Evolutionary conservation across 2,113 vertebrate genomes (phyloP).

Genomic region (Takifugu flavidus): DNA sequence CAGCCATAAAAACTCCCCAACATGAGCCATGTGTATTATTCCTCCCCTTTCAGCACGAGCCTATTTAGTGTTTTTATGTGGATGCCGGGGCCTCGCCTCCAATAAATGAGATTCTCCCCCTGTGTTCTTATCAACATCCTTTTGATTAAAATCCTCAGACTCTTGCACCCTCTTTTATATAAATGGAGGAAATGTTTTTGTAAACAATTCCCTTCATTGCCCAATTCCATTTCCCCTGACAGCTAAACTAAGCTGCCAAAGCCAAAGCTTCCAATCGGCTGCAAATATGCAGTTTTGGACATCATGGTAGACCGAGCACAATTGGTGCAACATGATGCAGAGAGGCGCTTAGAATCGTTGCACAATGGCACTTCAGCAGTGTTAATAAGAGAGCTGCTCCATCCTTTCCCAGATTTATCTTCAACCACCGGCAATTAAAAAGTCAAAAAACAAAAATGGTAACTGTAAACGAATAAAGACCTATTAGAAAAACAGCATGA

Average conservation of each 20-base stretch:
- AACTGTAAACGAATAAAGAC: background rate
- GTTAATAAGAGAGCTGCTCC: background rate
- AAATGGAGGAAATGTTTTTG: too few relatives aligned
- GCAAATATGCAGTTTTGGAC: too few relatives aligned
- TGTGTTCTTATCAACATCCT: slow-evolving; percentile 5
- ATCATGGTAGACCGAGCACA: too few relatives aligned
- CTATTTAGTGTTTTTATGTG: slow-evolving; percentile 1
- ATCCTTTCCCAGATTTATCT: background rate
- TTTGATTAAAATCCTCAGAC: background rate
- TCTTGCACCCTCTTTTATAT: too few relatives aligned
- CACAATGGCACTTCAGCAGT: background rate
- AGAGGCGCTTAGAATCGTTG: too few relatives aligned
- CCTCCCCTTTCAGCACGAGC: background rate
- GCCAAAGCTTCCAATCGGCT: too few relatives aligned
- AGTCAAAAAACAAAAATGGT: background rate
- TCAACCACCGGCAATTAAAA: background rate
- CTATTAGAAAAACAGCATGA: background rate
- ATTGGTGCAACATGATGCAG: too few relatives aligned
- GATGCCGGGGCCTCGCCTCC: too few relatives aligned
- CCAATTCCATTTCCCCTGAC: too few relatives aligned
- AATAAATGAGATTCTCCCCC: background rate
- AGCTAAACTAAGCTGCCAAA: too few relatives aligned
- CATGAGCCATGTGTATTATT: background rate
- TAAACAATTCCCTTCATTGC: too few relatives aligned
- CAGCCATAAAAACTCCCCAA: slow-evolving; percentile 4